A percentile compares a stretch with the other conserved stretches of the same genome.
Evolutionary conservation across 1,140 invertebrate genomes (phyloP).

Genomic region (Drosophila kohkoa): DNA sequence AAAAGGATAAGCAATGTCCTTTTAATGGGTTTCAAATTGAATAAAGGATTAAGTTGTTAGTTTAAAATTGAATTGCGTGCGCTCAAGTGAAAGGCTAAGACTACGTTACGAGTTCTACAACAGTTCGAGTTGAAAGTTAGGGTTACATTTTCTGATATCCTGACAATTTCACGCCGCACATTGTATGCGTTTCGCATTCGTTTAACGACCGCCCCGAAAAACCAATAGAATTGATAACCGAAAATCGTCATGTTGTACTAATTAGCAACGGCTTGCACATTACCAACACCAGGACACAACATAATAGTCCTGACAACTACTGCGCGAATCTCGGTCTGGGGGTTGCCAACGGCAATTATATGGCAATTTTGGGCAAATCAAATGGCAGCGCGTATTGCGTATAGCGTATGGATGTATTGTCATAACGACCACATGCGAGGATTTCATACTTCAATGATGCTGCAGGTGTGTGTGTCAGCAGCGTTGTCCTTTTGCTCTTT

Average conservation of each 20-base stretch:
- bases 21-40: conserved; percentile 85
- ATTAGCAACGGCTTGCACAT: conserved; percentile 74
- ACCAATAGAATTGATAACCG: conserved; percentile 65
- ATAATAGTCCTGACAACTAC: conserved; percentile 65
- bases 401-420: conserved; percentile 55
- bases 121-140: background rate
- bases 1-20: conserved; percentile 85
- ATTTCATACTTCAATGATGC: conserved; percentile 39
- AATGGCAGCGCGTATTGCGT: conserved; percentile 40
- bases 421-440: conserved; percentile 80
- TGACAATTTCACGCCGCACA: conserved; percentile 51
- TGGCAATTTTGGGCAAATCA: conserved; percentile 73
- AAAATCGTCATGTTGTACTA: conserved; percentile 55
- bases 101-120: background rate
- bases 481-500: conserved; percentile 61
- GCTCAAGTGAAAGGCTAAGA: conserved; percentile 63
- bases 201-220: conserved; percentile 29
- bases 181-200: conserved; percentile 1
- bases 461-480: conserved; percentile 51
- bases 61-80: conserved; percentile 83
- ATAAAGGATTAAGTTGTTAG: conserved; percentile 85
- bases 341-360: conserved; percentile 66
- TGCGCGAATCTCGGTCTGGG: conserved; percentile 12
- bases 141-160: conserved; percentile 14
- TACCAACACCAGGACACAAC: conserved; percentile 35